A percentile compares a stretch with the other conserved stretches of the same genome.
Evolutionary conservation across 2,113 vertebrate genomes (phyloP).

Genomic region (Tylochromis polylepis): DNA sequence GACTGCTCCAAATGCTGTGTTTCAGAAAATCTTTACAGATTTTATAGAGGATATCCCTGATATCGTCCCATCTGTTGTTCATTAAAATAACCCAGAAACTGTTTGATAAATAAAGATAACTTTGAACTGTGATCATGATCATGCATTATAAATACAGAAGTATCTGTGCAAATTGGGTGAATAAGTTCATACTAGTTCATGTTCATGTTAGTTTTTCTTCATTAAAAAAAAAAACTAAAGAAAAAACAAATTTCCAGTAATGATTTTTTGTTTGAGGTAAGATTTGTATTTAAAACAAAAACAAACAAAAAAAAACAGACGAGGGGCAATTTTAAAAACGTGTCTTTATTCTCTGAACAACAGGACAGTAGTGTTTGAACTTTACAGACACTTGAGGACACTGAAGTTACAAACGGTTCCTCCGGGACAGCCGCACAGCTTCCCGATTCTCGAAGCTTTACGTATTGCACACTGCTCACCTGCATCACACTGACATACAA

Average conservation of each 20-base stretch:
- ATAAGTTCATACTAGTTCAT: not conserved
- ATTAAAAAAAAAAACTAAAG: not conserved
- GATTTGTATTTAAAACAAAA: not conserved
- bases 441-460: slow-evolving; percentile 75
- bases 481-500: slow-evolving; percentile 66
- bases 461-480: slow-evolving; percentile 75
- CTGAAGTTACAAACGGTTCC: slow-evolving; percentile 71
- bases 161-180: not conserved
- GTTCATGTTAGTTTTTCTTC: not conserved
- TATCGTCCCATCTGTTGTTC: not conserved
- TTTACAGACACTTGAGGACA: slow-evolving; percentile 63
- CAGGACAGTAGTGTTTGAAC: not conserved
- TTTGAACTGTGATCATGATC: not conserved
- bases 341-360: slow-evolving; percentile 12
- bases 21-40: too few relatives aligned
- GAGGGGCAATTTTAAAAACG: not conserved
- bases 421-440: slow-evolving; percentile 75
- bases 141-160: not conserved
- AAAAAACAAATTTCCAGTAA: fast-evolving
- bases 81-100: not conserved
- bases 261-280: not conserved
- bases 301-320: not conserved
- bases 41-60: not conserved
- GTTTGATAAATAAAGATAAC: not conserved
- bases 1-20: too few relatives aligned